phyloP scores from a whole-genome alignment of 2,113 vertebrate species.

The Nettapus auritus region DNA sequence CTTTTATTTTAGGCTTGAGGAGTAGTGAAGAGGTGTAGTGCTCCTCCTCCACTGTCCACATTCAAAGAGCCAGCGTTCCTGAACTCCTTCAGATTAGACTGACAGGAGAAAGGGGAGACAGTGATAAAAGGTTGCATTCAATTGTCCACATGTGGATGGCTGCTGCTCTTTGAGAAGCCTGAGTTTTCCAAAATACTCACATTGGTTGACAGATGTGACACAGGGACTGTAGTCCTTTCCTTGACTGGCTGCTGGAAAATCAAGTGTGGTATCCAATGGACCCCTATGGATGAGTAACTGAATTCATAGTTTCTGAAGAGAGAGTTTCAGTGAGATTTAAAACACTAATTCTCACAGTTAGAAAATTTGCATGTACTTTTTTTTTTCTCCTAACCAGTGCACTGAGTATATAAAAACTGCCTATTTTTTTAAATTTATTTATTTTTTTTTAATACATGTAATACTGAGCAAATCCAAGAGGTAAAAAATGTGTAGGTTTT shows the following conservation, averaged over 20 bases:
- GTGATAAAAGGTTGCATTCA: background rate
- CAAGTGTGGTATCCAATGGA: background rate
- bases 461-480: background rate
- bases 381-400: background rate
- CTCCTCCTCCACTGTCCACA: background rate
- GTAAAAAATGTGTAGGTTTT: background rate
- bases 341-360: background rate
- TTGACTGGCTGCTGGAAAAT: background rate
- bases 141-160: background rate
- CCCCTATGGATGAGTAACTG: background rate
- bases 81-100: background rate
- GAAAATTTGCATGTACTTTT: background rate
- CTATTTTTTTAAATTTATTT: too few species aligned
- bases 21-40: background rate
- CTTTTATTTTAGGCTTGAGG: background rate
- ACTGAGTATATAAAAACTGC: background rate
- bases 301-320: background rate
- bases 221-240: background rate
- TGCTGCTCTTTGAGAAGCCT: background rate
- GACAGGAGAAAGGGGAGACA: background rate
- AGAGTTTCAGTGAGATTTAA: background rate
- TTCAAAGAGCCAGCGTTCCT: background rate
- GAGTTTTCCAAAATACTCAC: background rate
- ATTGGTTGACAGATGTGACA: slow-evolving; percentile 9
- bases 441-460: background rate